Base-by-base conservation (phyloP, 2,888 invertebrate species). In the Atethmia centrago region DNA sequence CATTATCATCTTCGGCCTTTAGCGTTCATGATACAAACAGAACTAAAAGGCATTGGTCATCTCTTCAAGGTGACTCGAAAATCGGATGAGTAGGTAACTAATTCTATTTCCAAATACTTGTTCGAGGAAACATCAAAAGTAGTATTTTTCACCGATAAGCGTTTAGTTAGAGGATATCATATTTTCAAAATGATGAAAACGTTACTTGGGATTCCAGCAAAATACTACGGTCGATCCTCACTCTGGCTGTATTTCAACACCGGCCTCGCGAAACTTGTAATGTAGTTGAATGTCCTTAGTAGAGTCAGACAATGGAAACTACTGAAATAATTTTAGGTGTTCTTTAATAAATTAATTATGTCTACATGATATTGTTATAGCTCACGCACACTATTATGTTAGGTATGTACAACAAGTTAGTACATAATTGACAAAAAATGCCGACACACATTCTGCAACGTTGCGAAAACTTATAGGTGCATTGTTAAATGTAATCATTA, bases 401-500 rank as follows among this genome's bases (percentile, higher is more conserved):
- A n/a, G n/a, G n/a, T n/a, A n/a, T 31, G 4, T 79, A 40, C 82
- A 63, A 45, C 58, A 81, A 63, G 25, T 64, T 65, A 72, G 53
- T 45, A 31, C 31, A 3, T 31, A 72, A 73, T 72, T 83, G 51
- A n/a, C 49, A 31, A 51, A 63, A 83, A 70, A 59, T 61, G 21
- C 51, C 59, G 79, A 67, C 70, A 83, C 53, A 65, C 73, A 72
- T 82, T 82, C 36, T 28, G 42, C 36, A 59, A 59, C 55, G 65
- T 85, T 85, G 75, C 71, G 71, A 67, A 84, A 79, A 56, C 25
- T 66, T 64, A 73, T 73, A 72, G 59, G 42, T 56, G 19, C 56
- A 74, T 85, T 81, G 75, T 70, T 61, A 67, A 79, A 85, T 74
- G 21, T 72, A 70, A 65, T 67, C 51, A 66, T 69, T 76, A 80